Evolutionary conservation across 2,113 vertebrate species (phyloP).

Genomic region (Colistium nudipinnis): DNA sequence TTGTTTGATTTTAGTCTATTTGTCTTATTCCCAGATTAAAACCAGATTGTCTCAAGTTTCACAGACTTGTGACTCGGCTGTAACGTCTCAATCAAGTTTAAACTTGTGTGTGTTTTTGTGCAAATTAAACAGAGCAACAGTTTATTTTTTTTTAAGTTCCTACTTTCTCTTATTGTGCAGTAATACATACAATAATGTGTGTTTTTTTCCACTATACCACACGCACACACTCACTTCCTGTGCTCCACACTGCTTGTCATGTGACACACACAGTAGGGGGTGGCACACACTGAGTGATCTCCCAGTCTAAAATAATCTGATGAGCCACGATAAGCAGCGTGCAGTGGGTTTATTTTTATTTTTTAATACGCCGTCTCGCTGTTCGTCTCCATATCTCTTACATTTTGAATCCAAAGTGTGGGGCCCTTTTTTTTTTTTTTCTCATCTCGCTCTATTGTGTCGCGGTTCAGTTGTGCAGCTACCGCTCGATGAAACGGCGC

Average conservation of each 20-base stretch:
- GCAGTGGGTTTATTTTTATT: background rate
- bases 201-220: conserved; percentile 11
- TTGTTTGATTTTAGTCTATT: conserved; percentile 6
- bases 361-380: background rate
- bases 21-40: conserved; percentile 26
- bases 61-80: conserved; percentile 22
- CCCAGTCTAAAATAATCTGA: conserved; percentile 7
- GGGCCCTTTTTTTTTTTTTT: background rate
- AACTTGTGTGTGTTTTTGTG: background rate
- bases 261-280: background rate
- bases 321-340: conserved; percentile 4
- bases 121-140: background rate
- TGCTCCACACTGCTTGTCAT: background rate
- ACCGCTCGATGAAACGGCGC: conserved; percentile 5
- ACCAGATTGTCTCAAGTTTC: conserved; percentile 23
- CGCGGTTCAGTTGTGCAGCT: conserved; percentile 14
- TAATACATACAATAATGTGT: conserved; percentile 12
- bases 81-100: conserved; percentile 28
- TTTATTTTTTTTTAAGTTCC: background rate
- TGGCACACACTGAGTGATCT: background rate
- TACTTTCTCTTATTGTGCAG: conserved; percentile 6
- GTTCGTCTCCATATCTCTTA: conserved; percentile 19
- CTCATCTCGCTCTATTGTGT: conserved; percentile 4
- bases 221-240: background rate
- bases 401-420: conserved; percentile 14